These are phyloP conservation scores for Urocolius indicus DNA, from an alignment of 2,113 vertebrate species.

Conservation along the genomic window DNA sequence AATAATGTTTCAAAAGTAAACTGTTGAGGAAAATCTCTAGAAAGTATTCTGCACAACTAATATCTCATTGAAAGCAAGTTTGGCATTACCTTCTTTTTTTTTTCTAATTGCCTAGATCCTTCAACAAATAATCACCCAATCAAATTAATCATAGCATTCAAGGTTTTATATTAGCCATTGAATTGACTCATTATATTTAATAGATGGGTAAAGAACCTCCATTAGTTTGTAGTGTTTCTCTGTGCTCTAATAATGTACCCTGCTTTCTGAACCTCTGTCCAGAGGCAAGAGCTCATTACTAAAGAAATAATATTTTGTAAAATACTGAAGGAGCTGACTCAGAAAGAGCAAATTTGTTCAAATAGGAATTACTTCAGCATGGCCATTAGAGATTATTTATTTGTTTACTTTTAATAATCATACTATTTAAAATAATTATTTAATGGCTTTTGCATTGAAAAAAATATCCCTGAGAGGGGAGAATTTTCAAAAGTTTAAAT, in stretches of 20 bases:
- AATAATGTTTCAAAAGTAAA: conserved; percentile 20
- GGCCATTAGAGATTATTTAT: not conserved
- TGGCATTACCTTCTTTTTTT: not conserved
- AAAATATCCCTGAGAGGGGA: not conserved
- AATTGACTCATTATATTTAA: conserved; percentile 1
- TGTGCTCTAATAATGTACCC: not conserved
- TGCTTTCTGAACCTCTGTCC: not conserved
- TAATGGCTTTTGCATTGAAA: not conserved
- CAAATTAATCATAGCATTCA: conserved; percentile 5
- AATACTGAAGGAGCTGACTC: not conserved
- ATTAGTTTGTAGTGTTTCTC: not conserved
- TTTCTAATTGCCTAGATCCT: not conserved
- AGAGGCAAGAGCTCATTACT: not conserved
- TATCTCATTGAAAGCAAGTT: not conserved
- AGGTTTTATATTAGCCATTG: not conserved
- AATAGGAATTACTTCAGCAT: not conserved
- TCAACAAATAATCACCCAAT: conserved; percentile 10
- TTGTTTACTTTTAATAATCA: not conserved
- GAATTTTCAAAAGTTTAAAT: not conserved
- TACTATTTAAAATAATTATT: not conserved
- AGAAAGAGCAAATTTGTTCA: not conserved
- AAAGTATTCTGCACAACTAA: not conserved
- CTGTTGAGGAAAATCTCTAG: not conserved
- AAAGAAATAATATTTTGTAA: not conserved
- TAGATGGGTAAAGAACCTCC: not conserved